These are phyloP conservation scores for Diplodus sargus DNA, from an alignment of 2,797 vertebrate species.

Conservation along the genomic window DNA sequence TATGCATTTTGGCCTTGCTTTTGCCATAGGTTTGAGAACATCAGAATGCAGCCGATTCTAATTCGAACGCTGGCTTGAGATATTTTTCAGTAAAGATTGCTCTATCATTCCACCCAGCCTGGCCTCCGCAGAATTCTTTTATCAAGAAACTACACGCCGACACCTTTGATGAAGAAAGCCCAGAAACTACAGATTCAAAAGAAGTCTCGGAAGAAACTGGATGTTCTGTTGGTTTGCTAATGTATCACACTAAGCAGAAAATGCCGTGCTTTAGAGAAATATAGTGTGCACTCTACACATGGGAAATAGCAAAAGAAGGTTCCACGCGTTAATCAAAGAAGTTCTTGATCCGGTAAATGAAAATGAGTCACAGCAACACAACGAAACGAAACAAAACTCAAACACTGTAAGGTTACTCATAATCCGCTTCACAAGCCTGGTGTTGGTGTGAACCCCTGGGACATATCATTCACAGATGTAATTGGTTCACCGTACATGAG, in stretches of 20 bases:
- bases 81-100: too few relatives aligned
- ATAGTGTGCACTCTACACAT: neutral
- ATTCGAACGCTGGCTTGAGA: too few relatives aligned
- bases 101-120: too few relatives aligned
- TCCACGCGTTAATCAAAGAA: neutral
- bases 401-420: too few relatives aligned
- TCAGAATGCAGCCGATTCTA: too few relatives aligned
- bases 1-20: too few relatives aligned
- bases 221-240: neutral
- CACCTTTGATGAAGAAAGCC: too few relatives aligned
- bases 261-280: neutral
- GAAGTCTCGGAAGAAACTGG: neutral
- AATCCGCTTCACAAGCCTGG: neutral
- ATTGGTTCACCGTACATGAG: conserved; percentile 8
- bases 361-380: neutral
- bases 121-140: too few relatives aligned
- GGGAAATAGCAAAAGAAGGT: neutral
- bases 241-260: neutral
- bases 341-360: too few relatives aligned
- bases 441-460: conserved; percentile 4
- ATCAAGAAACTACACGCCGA: too few relatives aligned
- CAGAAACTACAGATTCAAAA: neutral
- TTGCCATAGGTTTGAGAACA: too few relatives aligned
- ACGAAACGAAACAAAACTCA: neutral
- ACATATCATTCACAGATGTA: neutral